Base-by-base conservation (phyloP, 2,888 invertebrate genomes). In the Lycophotia porphyrea region DNA sequence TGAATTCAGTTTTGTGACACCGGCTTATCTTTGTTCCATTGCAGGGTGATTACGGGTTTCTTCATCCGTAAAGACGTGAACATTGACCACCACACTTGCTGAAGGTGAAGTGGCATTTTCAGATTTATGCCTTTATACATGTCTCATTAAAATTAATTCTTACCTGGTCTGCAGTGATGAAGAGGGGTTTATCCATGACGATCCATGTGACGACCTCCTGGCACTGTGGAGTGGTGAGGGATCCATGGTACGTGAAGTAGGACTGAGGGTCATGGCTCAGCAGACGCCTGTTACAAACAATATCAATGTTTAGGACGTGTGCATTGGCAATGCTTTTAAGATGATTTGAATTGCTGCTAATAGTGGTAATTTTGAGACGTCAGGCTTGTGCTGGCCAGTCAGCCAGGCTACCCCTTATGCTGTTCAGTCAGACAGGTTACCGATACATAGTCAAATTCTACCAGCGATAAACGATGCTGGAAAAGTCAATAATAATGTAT, bases 121-220 rank as follows among this genome's bases (percentile, higher is more conserved):
- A 15, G 36, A n/a, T n/a, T n/a, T n/a, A n/a, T n/a, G n/a, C n/a
- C n/a, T n/a, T n/a, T n/a, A n/a, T n/a, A n/a, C n/a, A 21, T n/a
- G 15, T 44, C 27, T 27, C 36, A 27, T 1, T 71, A 0, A 64
- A 68, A 52, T 42, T 0, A 18, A 36, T 61, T 72, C 78, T 90
- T 84, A 97, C 97, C 94, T 97, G 97, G 1, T 91, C 87, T 71
- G 96, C 93, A 64, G 95, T 93, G 31, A 96, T 94, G 47, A 81
- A 86, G 21, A 95, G 86, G 0, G 95, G 95, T 58, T 90, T 89
- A 78, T 95, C 93, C 94, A 96, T 95, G 65, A 98, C 97, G 44
- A 98, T 97, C 98, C 98, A 98, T 2, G 97, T 97, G 64, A 98
- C 98, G 0, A 97, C 96, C 91, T 98, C 98, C 63, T 97, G 96